Base-by-base conservation (phyloP, 2,113 vertebrate species). In the Helogale parvula region DNA sequence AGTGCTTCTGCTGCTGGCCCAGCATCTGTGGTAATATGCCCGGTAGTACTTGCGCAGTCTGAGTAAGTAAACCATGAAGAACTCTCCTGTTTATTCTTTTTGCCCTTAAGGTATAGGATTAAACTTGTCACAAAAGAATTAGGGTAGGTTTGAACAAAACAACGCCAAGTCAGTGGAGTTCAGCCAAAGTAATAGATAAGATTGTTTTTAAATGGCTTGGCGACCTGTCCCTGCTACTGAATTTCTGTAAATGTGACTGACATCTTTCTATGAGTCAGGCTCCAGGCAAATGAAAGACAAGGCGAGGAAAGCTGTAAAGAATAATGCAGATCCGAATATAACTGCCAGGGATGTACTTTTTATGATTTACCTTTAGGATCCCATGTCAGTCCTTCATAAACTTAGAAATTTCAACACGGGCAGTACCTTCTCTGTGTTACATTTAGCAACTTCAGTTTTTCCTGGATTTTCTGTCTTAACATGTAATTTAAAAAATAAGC, bases 171-270 rank as follows among this genome's bases (percentile, higher is more conserved):
- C 45, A 88, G 63, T 98, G 96, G 95, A 98, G 92, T 97, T 91
- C 41, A 92, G 93, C 96, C 97, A 98, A 92, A 97, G 94, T 81
- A 88, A 71, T 87, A 98, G 92, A 85, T 90, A 96, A 93, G 92
- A 74, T 95, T 96, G 94, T 98, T 97, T 96, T 97, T 92, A 93
- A 96, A 94, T 96, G 95, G 82, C 94, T 97, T 96, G 94, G 96
- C 95, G 90, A 98, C 45, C 88, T 98, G 95, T 94, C 68, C 93
- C 76, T 97, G 97, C 94, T 97, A 97, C 98, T 96, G 98, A 97
- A 90, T 98, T 98, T 97, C 92, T 94, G 0, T 7, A 98, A 98
- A 98, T 96, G 90, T 96, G 96, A 96, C 87, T 98, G 98, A 98
- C 96, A 94, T 97, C 27, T 97, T 96, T 90, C 93, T 98, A 92